These are phyloP conservation scores for Chouioia cunea DNA, from an alignment of 2,888 invertebrate genomes.

Conservation along the genomic window DNA sequence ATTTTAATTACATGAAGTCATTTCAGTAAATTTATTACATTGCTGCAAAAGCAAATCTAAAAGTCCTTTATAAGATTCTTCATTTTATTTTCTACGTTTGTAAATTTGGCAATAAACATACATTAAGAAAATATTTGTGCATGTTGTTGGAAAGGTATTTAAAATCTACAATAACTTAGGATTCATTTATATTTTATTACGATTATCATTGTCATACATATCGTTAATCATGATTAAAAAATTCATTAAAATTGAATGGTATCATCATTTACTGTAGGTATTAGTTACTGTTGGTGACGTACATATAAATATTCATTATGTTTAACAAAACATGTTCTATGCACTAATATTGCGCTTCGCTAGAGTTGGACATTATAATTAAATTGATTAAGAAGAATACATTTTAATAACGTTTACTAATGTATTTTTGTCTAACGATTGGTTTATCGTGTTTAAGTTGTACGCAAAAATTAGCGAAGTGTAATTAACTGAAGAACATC, in stretches of 20 bases:
- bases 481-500: not conserved
- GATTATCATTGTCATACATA: slow-evolving; percentile 30
- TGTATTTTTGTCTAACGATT: slow-evolving; percentile 25
- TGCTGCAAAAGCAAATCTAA: too few relatives aligned
- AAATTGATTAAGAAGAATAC: slow-evolving; percentile 32
- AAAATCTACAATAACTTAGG: slow-evolving; percentile 12
- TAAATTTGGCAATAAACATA: too few relatives aligned
- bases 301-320: slow-evolving; percentile 1
- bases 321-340: slow-evolving; percentile 16
- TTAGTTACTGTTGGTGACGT: slow-evolving; percentile 9
- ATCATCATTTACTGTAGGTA: not conserved
- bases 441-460: slow-evolving; percentile 27
- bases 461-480: slow-evolving; percentile 25
- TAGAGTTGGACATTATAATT: slow-evolving; percentile 26
- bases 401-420: slow-evolving; percentile 20
- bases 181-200: slow-evolving; percentile 29
- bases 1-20: too few relatives aligned
- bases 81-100: too few relatives aligned
- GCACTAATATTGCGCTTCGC: not conserved
- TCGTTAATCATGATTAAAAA: slow-evolving; percentile 31
- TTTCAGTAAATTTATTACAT: too few relatives aligned
- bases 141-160: slow-evolving; percentile 21
- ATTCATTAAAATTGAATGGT: slow-evolving; percentile 13
- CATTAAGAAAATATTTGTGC: not conserved
- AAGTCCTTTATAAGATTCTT: too few relatives aligned